phyloP scores from a whole-genome alignment of 2,888 invertebrate species.

The Plebejus melissa region DNA sequence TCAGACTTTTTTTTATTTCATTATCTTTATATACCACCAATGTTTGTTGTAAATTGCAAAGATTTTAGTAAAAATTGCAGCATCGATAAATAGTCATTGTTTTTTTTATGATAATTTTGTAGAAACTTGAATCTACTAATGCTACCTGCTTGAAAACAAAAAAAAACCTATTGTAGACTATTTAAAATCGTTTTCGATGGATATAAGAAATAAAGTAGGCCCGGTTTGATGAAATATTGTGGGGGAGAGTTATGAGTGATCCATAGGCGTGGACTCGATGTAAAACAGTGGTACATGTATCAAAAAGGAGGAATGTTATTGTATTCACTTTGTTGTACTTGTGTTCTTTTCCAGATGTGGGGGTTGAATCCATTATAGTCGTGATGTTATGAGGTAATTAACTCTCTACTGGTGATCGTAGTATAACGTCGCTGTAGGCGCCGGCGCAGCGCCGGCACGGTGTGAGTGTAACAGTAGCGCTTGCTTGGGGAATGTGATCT shows the following conservation, averaged over 20 bases:
- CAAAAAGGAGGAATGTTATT: conserved; percentile 46
- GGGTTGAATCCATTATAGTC: conserved; percentile 77
- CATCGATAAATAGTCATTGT: not conserved
- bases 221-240: not conserved
- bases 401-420: conserved; percentile 77
- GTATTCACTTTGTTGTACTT: conserved; percentile 79
- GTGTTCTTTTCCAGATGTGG: conserved; percentile 79
- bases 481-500: conserved; percentile 67
- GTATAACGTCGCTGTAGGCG: conserved; percentile 62
- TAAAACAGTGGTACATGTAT: conserved; percentile 70
- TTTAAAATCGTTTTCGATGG: not conserved
- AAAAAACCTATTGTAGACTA: not conserved
- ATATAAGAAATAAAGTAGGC: not conserved
- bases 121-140: too few species aligned
- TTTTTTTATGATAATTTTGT: too few species aligned
- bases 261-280: conserved; percentile 63
- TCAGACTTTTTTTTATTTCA: not conserved
- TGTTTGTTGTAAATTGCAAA: too few species aligned
- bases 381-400: conserved; percentile 79
- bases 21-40: too few species aligned
- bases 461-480: conserved; percentile 56
- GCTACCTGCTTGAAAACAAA: too few species aligned
- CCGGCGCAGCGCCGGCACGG: conserved; percentile 39
- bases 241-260: conserved; percentile 21
- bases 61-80: not conserved